A percentile compares a stretch with the other conserved stretches of the same genome.
Conservation (phyloP, 2,888 invertebrate species). For the Gnatocerus cornutus region DNA sequence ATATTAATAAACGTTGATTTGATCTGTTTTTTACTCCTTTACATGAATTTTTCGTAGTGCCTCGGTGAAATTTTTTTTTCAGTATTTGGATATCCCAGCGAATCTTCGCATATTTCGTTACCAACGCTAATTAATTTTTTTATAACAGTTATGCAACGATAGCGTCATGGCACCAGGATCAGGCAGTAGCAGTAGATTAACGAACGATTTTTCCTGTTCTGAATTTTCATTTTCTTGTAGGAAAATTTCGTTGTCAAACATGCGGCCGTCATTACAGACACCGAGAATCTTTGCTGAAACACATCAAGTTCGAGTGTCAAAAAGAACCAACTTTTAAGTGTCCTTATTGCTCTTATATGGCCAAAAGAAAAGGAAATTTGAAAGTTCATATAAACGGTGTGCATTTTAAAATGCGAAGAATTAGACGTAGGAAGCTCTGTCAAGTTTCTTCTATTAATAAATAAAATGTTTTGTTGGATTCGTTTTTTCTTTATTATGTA, state of each 20-base stretch:
- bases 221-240: conserved; percentile 32
- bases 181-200: conserved; percentile 47
- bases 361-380: conserved; percentile 35
- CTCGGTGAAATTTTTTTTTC: too few species aligned
- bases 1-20: conserved; percentile 17
- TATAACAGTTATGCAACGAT: too few species aligned
- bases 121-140: too few species aligned
- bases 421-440: not conserved
- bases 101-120: conserved; percentile 80
- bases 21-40: conserved; percentile 50
- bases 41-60: not conserved
- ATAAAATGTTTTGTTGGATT: not conserved
- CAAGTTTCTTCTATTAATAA: not conserved
- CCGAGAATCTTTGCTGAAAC: conserved; percentile 46
- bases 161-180: too few species aligned
- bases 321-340: conserved; percentile 57
- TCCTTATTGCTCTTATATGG: conserved; percentile 46
- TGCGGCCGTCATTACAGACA: conserved; percentile 51
- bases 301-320: conserved; percentile 56
- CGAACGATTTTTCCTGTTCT: conserved; percentile 43
- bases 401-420: conserved; percentile 1
- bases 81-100: too few species aligned
- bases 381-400: conserved; percentile 27
- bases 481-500: not conserved
- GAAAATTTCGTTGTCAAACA: conserved; percentile 45